These are phyloP conservation scores for Geodia barretti DNA, from an alignment of 37 sponge, comb jelly and placozoan species.

Conservation along the genomic window DNA sequence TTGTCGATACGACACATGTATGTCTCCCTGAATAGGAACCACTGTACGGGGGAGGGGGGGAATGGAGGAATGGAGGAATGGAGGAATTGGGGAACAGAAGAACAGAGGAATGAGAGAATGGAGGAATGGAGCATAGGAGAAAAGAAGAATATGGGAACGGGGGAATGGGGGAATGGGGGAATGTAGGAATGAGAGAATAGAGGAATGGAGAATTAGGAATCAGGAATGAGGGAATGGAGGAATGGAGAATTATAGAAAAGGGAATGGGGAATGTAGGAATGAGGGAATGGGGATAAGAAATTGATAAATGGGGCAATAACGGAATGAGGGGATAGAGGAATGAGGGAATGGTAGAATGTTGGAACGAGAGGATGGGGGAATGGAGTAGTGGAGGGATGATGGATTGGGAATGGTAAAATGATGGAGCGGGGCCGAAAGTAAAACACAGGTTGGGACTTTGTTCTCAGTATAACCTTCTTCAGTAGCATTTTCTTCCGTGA, in stretches of 20 bases:
- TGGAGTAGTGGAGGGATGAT: too few relatives aligned
- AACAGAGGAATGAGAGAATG: background rate
- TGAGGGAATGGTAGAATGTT: too few relatives aligned
- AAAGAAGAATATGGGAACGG: too few relatives aligned
- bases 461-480: conserved; percentile 42
- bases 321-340: too few relatives aligned
- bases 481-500: conserved; percentile 44
- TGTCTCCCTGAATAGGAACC: conserved; percentile 45
- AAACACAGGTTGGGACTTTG: too few relatives aligned
- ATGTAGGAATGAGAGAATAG: background rate
- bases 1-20: conserved; percentile 63
- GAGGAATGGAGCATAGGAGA: background rate
- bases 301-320: too few relatives aligned
- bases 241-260: background rate
- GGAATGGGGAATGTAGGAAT: too few relatives aligned
- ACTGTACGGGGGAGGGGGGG: background rate
- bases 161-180: background rate
- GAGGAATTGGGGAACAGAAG: background rate
- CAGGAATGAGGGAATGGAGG: background rate
- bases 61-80: background rate
- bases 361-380: background rate
- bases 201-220: background rate
- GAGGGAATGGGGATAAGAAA: too few relatives aligned
- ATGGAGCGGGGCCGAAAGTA: too few relatives aligned
- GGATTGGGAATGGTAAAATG: too few relatives aligned